Evolutionary conservation across 1,140 invertebrate species (phyloP), one percentile per base, ranked within the genome.

Genomic region (Manduca sexta): DNA sequence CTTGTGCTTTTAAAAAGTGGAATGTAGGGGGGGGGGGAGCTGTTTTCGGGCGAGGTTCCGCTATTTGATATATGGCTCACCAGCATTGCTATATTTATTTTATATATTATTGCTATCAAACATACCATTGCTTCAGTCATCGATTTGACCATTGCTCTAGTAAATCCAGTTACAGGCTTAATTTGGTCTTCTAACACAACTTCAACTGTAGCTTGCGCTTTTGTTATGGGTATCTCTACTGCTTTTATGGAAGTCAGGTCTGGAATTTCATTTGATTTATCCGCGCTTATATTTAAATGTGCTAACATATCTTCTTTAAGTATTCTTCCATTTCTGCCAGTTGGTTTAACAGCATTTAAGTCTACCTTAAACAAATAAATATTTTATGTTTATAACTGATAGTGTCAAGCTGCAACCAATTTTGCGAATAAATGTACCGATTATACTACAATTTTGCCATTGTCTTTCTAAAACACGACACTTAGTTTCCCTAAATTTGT

Each of bases 301-400:
- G 88, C 86, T 3, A 99, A 72, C 52, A 99, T 86, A 87, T 99
- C 98, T 87, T 99, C 98, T 86, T 99, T 99, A 13, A 99, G 84
- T 15, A 99, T 90, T 65, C 98, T 89, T 2, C 97, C 96, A 76
- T 93, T 91, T 89, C 91, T 97, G 10, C 98, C 98, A 4, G 94
- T 96, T 7, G 94, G 92, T 66, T 86, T 84, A 1, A 99, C 89
- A 51, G 92, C 87, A 40, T 86, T 87, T 18, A 99, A 75, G 64
- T 95, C 89, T 57, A 98, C 88, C 90, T 93, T 64, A 46, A 71
- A 78, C 55, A 45, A 44, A 37, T 30, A 38, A 13, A 31, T 29
- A 15, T 45, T 45, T 6, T 47, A 17, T n/a, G n/a, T n/a, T n/a
- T n/a, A n/a, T n/a, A n/a, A n/a, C n/a, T n/a, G n/a, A n/a, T n/a